Conservation (phyloP, 1,140 invertebrate genomes). For the Zaprionus gabonicus region DNA sequence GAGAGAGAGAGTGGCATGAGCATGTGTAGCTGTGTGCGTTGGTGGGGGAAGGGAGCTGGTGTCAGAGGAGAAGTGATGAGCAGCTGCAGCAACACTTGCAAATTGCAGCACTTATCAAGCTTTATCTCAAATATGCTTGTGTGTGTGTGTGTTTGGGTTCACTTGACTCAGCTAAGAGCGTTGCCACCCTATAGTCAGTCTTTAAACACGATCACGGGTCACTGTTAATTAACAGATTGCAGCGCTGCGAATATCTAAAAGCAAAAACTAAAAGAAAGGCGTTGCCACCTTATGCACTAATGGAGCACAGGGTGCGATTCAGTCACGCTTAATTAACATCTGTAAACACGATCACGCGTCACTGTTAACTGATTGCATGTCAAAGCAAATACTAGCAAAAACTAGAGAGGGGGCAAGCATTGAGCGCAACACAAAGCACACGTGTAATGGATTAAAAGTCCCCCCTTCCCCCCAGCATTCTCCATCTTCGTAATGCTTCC, state of each 20-base stretch:
- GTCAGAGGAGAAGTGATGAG: background rate
- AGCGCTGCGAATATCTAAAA: no score
- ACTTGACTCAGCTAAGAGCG: background rate
- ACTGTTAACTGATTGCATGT: background rate
- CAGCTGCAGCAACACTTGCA: conserved; percentile 4
- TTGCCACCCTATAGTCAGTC: background rate
- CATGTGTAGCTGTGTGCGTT: background rate
- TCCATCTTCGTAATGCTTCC: background rate
- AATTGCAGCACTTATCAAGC: conserved; percentile 6
- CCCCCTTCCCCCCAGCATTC: background rate
- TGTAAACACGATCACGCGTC: no score
- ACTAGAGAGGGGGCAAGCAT: background rate
- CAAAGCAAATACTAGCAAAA: background rate
- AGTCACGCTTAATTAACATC: no score
- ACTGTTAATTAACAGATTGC: no score
- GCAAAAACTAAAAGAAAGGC: no score
- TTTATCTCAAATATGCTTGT: background rate
- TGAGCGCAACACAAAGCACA: background rate
- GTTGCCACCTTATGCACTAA: no score
- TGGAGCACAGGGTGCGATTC: no score
- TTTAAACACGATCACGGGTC: no score
- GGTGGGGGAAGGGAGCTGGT: no score
- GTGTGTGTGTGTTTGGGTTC: background rate
- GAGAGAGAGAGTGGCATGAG: background rate
- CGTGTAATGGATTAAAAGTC: background rate